A percentile compares a stretch with the other conserved stretches of the same genome.
Conservation (phyloP, 2,888 invertebrate species). For the Agonum fuliginosum region DNA sequence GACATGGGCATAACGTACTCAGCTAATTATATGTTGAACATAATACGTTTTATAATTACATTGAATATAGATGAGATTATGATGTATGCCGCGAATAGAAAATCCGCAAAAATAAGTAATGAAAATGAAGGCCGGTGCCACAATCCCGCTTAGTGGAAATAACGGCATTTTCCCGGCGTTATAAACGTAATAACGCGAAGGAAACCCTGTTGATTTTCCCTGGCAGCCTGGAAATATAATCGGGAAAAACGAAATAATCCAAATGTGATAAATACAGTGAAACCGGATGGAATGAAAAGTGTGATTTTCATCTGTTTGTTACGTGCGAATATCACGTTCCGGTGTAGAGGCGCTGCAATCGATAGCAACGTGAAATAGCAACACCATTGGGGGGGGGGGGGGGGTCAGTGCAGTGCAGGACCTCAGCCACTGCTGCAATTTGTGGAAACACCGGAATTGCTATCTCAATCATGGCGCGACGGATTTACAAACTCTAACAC, state of each 20-base stretch:
- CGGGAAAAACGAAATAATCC: not conserved
- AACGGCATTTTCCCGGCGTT: no score
- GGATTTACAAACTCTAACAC: not conserved
- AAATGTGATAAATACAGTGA: not conserved
- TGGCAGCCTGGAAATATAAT: not conserved
- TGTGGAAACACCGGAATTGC: not conserved
- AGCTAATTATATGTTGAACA: no score
- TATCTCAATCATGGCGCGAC: not conserved
- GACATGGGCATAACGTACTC: no score
- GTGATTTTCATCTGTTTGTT: slow-evolving; percentile 17
- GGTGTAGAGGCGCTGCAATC: not conserved
- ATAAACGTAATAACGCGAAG: no score
- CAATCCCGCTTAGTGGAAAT: no score
- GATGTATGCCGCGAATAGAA: no score
- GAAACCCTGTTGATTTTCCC: not conserved
- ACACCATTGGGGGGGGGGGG: no score
- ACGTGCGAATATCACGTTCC: slow-evolving; percentile 11
- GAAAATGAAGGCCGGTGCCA: no score
- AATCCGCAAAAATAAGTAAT: no score
- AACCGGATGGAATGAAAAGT: slow-evolving; percentile 23
- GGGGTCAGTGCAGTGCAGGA: not conserved
- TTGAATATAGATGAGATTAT: no score
- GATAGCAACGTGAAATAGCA: not conserved
- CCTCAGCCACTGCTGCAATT: slow-evolving; percentile 2
- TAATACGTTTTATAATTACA: no score